Evolutionary conservation across 2,113 vertebrate genomes (phyloP).

Genomic region (Lontra canadensis): DNA sequence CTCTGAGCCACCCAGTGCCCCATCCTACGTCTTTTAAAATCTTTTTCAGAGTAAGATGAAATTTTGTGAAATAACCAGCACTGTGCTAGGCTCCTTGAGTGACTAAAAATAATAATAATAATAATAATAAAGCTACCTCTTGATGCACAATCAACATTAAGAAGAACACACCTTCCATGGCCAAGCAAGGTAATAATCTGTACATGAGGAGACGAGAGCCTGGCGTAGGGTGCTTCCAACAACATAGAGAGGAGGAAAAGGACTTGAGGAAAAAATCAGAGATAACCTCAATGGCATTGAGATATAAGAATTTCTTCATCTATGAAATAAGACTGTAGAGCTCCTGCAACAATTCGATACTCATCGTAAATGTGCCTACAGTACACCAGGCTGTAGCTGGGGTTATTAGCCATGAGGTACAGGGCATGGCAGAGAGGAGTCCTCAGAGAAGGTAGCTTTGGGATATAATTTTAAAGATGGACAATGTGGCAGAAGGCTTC

Average conservation of each 20-base stretch:
- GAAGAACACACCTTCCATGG: rapidly evolving
- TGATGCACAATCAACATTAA: not conserved
- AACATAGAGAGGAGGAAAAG: not conserved
- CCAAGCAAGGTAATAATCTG: not conserved
- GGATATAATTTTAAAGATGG: not conserved
- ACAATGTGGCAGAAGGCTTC: not conserved
- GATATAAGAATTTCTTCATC: not conserved
- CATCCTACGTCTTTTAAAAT: not conserved
- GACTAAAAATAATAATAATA: not conserved
- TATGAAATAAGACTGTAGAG: not conserved
- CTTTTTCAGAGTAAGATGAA: not conserved
- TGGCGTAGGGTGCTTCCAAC: not conserved
- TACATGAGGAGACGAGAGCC: not conserved
- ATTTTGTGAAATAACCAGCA: not conserved
- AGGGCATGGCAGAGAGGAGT: not conserved
- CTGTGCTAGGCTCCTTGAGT: not conserved
- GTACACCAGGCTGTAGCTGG: not conserved
- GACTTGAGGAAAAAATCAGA: not conserved
- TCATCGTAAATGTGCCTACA: not conserved
- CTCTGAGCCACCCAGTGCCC: no score
- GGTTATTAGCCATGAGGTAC: not conserved
- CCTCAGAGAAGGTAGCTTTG: not conserved
- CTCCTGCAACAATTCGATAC: not conserved
- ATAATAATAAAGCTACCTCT: not conserved
- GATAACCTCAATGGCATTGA: not conserved